phyloP scores from a whole-genome alignment of 2,888 invertebrate species.

The Seira musarum region DNA sequence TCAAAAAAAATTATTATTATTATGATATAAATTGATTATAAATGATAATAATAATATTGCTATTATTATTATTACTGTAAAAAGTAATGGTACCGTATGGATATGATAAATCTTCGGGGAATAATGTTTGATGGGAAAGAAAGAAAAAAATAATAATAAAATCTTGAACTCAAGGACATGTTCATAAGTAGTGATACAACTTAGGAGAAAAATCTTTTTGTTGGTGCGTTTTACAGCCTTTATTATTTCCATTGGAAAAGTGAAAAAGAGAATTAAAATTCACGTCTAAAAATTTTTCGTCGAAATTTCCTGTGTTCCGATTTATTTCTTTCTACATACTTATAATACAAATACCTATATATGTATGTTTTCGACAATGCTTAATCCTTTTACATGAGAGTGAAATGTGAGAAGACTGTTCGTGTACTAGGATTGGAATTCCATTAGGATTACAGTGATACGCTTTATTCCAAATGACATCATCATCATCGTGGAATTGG shows the following conservation, averaged over 20 bases:
- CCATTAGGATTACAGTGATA: no score
- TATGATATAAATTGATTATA: no score
- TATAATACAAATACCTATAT: neutral
- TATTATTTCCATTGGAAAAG: neutral
- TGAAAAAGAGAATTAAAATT: neutral
- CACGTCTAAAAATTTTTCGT: neutral
- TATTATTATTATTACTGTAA: slow-evolving; percentile 28
- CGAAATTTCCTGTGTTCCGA: neutral
- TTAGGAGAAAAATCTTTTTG: slow-evolving; percentile 1
- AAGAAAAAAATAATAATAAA: slow-evolving; percentile 41
- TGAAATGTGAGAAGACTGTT: no score
- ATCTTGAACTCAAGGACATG: slow-evolving; percentile 63
- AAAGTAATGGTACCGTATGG: neutral
- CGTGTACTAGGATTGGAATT: no score
- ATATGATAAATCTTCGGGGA: neutral
- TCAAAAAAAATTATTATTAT: slow-evolving; percentile 31
- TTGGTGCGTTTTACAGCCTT: neutral
- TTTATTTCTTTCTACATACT: no score
- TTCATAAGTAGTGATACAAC: slow-evolving; percentile 59
- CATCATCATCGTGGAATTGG: neutral
- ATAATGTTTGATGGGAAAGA: neutral
- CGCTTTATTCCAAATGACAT: no score
- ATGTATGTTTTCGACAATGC: no score
- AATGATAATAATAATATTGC: neutral
- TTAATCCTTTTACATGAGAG: no score